Conservation (phyloP, 2,888 invertebrate genomes). For the Platycheirus rosarum region DNA sequence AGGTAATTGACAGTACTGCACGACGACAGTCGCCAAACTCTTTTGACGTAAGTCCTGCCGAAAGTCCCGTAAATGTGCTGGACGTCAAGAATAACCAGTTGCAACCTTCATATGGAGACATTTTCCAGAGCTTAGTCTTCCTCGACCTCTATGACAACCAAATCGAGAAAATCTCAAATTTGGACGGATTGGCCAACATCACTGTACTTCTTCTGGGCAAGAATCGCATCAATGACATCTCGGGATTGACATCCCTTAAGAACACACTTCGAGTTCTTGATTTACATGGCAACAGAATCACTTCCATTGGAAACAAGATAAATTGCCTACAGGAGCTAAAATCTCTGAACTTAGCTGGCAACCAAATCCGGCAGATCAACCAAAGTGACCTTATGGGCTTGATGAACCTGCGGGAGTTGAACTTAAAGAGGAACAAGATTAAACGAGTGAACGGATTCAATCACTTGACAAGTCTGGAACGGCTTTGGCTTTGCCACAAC, state of each 20-base stretch:
- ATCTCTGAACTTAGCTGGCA: constrained; percentile 96
- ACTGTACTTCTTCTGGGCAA: constrained; percentile 95
- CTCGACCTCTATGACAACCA: constrained; percentile 97
- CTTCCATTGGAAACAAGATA: constrained; percentile 81
- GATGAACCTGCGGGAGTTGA: constrained; percentile 91
- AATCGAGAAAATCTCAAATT: constrained; percentile 91
- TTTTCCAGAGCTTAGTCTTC: constrained; percentile 89
- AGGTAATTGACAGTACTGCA: constrained; percentile 22
- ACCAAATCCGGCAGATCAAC: constrained; percentile 91
- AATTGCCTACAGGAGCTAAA: constrained; percentile 89
- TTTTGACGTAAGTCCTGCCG: constrained; percentile 17
- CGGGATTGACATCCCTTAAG: constrained; percentile 79
- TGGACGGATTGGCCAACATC: constrained; percentile 90
- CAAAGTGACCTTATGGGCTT: constrained; percentile 91
- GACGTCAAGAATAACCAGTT: constrained; percentile 81
- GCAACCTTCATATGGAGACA: constrained; percentile 78
- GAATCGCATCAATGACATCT: constrained; percentile 86
- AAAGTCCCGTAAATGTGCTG: constrained; percentile 76
- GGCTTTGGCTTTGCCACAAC: constrained; percentile 82
- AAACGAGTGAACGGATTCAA: constrained; percentile 91
- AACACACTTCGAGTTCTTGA: constrained; percentile 93
- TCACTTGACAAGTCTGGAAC: constrained; percentile 89
- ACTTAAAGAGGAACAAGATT: constrained; percentile 93
- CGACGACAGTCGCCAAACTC: constrained; percentile 34
- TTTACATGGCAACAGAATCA: constrained; percentile 95